Percentiles rank a stretch among this genome's conserved stretches.
Conservation (phyloP, 2,888 invertebrate species). For the Nymphalis c-album region DNA sequence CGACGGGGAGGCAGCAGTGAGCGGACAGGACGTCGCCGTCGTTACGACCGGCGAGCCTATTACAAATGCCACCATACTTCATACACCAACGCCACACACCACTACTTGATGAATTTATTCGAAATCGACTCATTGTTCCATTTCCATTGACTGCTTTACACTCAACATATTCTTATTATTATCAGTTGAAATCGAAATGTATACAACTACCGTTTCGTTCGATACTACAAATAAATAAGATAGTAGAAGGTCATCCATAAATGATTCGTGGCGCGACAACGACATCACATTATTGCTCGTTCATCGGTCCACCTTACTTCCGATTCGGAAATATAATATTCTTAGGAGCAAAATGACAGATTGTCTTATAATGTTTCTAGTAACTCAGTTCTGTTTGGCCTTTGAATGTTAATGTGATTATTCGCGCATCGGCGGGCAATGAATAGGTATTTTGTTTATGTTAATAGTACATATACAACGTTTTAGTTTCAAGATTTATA, state of each 20-base stretch:
- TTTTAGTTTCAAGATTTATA: slow-evolving; percentile 26
- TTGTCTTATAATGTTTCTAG: slow-evolving; percentile 52
- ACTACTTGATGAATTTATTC: slow-evolving; percentile 53
- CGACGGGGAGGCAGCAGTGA: slow-evolving; percentile 68
- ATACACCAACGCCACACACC: slow-evolving; percentile 63
- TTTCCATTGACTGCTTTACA: slow-evolving; percentile 63
- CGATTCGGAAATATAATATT: slow-evolving; percentile 81
- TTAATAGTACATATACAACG: slow-evolving; percentile 8
- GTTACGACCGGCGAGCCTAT: slow-evolving; percentile 76
- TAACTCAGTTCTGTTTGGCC: slow-evolving; percentile 28
- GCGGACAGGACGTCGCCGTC: slow-evolving; percentile 81
- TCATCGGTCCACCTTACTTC: slow-evolving; percentile 77
- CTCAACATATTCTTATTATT: slow-evolving; percentile 49
- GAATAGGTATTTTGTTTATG: slow-evolving; percentile 1
- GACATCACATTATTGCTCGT: slow-evolving; percentile 77
- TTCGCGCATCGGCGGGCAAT: slow-evolving; percentile 19
- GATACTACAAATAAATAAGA: slow-evolving; percentile 34
- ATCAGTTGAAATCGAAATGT: slow-evolving; percentile 61
- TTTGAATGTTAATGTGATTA: slow-evolving; percentile 27
- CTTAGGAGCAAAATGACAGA: slow-evolving; percentile 67
- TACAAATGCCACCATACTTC: slow-evolving; percentile 76
- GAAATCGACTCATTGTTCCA: slow-evolving; percentile 57
- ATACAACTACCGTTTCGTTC: slow-evolving; percentile 42
- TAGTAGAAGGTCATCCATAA: slow-evolving; percentile 63
- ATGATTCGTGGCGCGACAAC: slow-evolving; percentile 75